Conservation (phyloP, 2,113 vertebrate species). For the Cheilinus undulatus region DNA sequence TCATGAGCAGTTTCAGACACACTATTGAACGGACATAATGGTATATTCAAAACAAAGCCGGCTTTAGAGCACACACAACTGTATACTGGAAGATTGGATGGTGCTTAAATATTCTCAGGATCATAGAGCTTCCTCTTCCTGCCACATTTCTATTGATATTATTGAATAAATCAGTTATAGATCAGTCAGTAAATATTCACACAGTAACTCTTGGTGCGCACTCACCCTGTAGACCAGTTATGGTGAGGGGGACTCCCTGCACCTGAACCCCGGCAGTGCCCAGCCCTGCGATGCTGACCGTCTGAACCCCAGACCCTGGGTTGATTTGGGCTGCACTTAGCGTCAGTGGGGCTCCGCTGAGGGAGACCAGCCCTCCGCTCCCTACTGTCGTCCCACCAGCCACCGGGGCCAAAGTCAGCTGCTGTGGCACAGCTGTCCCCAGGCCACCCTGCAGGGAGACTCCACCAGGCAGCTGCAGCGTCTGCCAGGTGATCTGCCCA, state of each 20-base stretch:
- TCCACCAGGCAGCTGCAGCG: slow-evolving; percentile 89
- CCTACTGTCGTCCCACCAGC: slow-evolving; percentile 89
- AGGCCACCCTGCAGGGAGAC: slow-evolving; percentile 91
- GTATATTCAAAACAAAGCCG: too few species aligned
- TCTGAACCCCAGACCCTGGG: slow-evolving; percentile 96
- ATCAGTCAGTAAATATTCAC: background rate
- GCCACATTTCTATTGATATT: background rate
- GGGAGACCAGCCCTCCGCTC: slow-evolving; percentile 90
- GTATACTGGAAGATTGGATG: background rate
- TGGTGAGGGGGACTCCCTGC: slow-evolving; percentile 97
- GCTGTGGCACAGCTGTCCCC: slow-evolving; percentile 91
- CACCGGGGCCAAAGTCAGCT: slow-evolving; percentile 93
- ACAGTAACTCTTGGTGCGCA: background rate
- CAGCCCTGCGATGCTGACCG: slow-evolving; percentile 95
- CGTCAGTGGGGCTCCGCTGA: slow-evolving; percentile 94
- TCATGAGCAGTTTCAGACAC: too few species aligned
- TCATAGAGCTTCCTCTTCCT: background rate
- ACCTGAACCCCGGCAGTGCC: slow-evolving; percentile 94
- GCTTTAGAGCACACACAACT: too few species aligned
- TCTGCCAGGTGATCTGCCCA: slow-evolving; percentile 99
- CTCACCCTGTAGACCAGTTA: slow-evolving; percentile 96
- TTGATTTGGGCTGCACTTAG: slow-evolving; percentile 95
- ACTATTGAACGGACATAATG: too few species aligned
- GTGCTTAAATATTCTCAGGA: background rate
- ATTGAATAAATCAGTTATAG: background rate